phyloP scores from a whole-genome alignment of 2,113 vertebrate genomes.

The Fulica atra region DNA sequence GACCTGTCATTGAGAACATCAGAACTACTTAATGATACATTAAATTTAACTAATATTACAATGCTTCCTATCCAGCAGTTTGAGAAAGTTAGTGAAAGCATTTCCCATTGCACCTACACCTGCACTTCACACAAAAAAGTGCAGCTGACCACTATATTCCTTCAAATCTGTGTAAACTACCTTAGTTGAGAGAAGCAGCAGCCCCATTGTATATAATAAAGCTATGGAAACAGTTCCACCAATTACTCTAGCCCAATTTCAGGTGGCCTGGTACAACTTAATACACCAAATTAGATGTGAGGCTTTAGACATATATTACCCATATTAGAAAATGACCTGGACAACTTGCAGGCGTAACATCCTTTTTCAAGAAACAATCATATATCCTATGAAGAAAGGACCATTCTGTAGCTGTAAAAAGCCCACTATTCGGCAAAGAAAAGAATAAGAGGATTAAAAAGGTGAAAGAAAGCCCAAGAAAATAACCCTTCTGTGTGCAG shows the following conservation, averaged over 20 bases:
- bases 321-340: neutral
- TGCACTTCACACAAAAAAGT: neutral
- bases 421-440: neutral
- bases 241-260: neutral
- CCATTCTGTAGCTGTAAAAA: neutral
- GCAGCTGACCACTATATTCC: neutral
- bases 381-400: neutral
- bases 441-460: conserved; percentile 45
- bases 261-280: neutral
- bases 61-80: neutral
- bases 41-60: neutral
- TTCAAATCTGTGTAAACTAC: neutral
- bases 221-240: neutral
- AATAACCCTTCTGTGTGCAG: conserved; percentile 5
- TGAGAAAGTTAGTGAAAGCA: neutral
- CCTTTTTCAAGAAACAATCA: neutral
- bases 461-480: neutral
- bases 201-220: neutral
- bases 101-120: neutral
- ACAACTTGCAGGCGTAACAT: neutral
- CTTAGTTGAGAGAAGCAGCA: neutral
- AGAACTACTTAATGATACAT: fast-evolving
- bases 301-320: neutral
- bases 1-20: neutral
- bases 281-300: neutral